Base-by-base conservation (phyloP, 2,888 invertebrate genomes). In the Ypsolopha sequella region DNA sequence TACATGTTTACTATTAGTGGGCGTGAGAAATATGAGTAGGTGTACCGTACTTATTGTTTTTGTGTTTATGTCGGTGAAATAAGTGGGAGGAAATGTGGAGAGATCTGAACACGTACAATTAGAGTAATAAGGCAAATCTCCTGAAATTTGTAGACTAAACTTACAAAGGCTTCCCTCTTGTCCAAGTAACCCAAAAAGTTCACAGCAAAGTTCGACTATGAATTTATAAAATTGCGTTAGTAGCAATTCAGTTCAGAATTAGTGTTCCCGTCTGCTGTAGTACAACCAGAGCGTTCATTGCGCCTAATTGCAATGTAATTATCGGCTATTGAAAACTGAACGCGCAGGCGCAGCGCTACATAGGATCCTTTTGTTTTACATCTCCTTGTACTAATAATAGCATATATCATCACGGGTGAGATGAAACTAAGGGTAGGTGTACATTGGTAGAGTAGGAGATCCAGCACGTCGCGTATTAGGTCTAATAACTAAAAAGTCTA, bases 241-340 rank as follows among this genome's bases (percentile, higher is more conserved):
- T 58, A 52, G 64, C 62, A 67, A 68, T 70, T 69, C 69, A 60
- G 61, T 65, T 62, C 61, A 61, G 67, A 66, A 66, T n/a, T 65
- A 66, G 65, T 68, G 61, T 70, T 61, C 58, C 55, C 59, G 57
- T 61, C 58, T 57, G 36, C 6, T 13, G 7, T 35, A 35, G 36
- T n/a, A 36, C 1, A 50, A 41, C 53, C 49, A 60, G n/a, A n/a
- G 66, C 68, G 66, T 69, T 69, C 71, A 78, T 76, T 74, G 70
- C 66, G 65, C 63, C 65, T 76, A 76, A 79, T 79, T 73, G 73
- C 75, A 61, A 66, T 64, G 64, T 70, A 73, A 77, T 79, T 77
- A 76, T 74, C 68, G 66, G 64, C 66, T 70, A 66, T 76, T 70
- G 66, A 70, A 72, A 60, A 65, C 64, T 60, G 62, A 56, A 41